Conservation (phyloP, 2,113 vertebrate species). For the Paedocypris sp. region DNA sequence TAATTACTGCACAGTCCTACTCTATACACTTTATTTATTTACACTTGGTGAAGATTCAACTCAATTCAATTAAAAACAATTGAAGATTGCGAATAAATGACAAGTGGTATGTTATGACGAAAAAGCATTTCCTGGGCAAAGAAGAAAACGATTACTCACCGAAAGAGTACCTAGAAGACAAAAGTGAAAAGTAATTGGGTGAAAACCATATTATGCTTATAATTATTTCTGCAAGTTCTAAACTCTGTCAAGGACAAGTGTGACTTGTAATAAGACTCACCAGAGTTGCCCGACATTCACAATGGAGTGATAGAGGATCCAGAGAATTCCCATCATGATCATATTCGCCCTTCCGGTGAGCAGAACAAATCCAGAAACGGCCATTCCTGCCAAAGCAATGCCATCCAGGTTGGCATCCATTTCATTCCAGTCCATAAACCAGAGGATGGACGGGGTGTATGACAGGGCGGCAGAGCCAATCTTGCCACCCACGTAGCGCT, state of each 20-base stretch:
- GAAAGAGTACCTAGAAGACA: slow-evolving; percentile 58
- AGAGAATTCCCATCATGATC: slow-evolving; percentile 77
- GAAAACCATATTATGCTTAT: too few species aligned
- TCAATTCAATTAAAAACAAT: too few species aligned
- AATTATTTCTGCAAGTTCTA: background rate
- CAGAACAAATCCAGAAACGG: slow-evolving; percentile 64
- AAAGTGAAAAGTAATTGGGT: background rate
- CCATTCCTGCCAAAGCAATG: slow-evolving; percentile 70
- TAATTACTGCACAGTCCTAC: too few species aligned
- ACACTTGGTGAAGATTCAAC: too few species aligned
- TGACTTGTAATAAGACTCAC: too few species aligned
- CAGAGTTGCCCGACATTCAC: slow-evolving; percentile 89
- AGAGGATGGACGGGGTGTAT: slow-evolving; percentile 72
- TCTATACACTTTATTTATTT: too few species aligned
- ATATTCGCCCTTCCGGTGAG: slow-evolving; percentile 80
- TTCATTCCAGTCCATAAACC: slow-evolving; percentile 79
- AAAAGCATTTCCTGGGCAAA: background rate
- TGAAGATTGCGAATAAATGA: too few species aligned
- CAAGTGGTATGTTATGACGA: too few species aligned
- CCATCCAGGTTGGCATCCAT: slow-evolving; percentile 76
- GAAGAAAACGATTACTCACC: slow-evolving; percentile 48
- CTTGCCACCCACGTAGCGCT: slow-evolving; percentile 70
- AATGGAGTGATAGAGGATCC: slow-evolving; percentile 84
- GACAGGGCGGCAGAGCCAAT: slow-evolving; percentile 61
- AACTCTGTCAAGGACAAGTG: too few species aligned